Evolutionary conservation across 2,888 invertebrate species (phyloP), one percentile per base, ranked within the genome.

Genomic region (Masnerella sp.): DNA sequence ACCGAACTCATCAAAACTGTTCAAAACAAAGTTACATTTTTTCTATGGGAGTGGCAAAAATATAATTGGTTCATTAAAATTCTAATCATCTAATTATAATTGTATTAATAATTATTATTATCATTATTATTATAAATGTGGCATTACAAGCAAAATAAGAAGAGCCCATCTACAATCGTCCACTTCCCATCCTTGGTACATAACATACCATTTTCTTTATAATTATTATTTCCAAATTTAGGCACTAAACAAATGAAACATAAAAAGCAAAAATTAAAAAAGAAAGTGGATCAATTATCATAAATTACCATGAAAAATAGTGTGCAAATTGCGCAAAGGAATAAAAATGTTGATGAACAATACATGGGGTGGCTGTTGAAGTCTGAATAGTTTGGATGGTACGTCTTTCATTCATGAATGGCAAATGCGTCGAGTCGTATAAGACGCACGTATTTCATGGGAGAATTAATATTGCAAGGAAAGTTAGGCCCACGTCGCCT

Each of bases 401-500:
- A 34, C 45, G 54, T 65, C 43, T 47, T 47, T 56, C 67, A 67
- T 67, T 58, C 67, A 51, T 68, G 51, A 65, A 65, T 65, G 43
- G 65, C 51, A 51, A 58, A 49, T 32, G 49, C 58, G 49, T 15
- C 25, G 65, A 12, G 20, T 42, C 47, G 47, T 45, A 30, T 11
- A 30, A 54, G 56, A 47, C 47, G 22, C 54, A 54, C 67, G 67
- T 49, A 58, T 67, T 68, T 68, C 51, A 59, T 42, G 43, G 25
- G 58, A 68, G 68, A 58, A 58, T 68, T 68, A 68, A 58, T 68
- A 51, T 59, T 51, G 68, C 40, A 51, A 67, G 49, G 67, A 67
- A 56, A 67, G 67, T 49, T 47, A 36, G 38, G 67, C 67, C 67
- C 47, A 47, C 67, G 32, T 22, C 32, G 47, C 18, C 28, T 22